These are phyloP conservation scores for Tridacna crocea DNA, from an alignment of 2,888 invertebrate genomes.

Conservation along the genomic window DNA sequence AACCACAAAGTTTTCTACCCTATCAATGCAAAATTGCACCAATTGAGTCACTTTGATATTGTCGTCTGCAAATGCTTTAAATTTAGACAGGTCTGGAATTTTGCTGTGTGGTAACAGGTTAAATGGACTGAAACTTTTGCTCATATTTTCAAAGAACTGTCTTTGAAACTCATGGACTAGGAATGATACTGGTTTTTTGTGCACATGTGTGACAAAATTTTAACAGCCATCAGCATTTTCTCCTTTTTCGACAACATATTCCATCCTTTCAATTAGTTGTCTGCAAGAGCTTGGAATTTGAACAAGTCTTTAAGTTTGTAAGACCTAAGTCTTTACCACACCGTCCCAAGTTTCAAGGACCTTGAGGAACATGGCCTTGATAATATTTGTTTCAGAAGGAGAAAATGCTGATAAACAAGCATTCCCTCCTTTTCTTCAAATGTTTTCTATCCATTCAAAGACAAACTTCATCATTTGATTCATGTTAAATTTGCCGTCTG, in stretches of 20 bases:
- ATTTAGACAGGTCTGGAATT: neutral
- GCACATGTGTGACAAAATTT: no score
- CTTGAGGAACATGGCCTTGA: neutral
- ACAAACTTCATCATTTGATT: no score
- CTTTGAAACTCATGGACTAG: no score
- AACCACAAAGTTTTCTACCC: no score
- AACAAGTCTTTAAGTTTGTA: neutral
- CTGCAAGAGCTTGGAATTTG: neutral
- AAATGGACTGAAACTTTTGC: neutral
- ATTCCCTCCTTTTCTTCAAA: neutral
- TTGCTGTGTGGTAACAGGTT: neutral
- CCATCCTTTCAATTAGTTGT: no score
- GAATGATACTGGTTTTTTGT: no score
- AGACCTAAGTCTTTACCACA: neutral
- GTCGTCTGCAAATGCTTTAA: neutral
- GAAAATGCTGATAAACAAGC: neutral
- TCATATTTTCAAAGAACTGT: neutral
- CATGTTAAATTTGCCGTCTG: no score
- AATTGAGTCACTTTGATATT: no score
- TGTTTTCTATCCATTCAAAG: no score
- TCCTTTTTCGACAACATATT: no score
- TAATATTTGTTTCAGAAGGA: neutral
- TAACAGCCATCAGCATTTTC: no score
- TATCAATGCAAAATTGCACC: no score
- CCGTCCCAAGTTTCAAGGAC: neutral